Percentiles rank a stretch among this genome's conserved stretches.
phyloP scores from a whole-genome alignment of 1,140 invertebrate species.

The Acromyrmex echinatior region DNA sequence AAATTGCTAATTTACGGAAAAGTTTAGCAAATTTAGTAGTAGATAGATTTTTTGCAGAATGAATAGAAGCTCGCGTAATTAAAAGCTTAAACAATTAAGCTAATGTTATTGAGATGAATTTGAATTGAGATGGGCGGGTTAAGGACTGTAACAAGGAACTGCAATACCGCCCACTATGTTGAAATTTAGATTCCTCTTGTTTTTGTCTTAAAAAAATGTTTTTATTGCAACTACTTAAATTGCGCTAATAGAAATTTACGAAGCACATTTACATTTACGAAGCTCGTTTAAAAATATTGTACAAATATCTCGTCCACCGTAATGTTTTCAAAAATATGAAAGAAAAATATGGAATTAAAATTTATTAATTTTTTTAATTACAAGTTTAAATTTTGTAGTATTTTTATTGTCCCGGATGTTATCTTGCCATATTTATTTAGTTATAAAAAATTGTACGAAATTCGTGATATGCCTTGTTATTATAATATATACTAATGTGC shows the following conservation, averaged over 20 bases:
- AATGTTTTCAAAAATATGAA: not conserved
- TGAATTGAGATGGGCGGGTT: slow-evolving; percentile 75
- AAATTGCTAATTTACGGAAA: slow-evolving; percentile 10
- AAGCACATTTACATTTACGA: slow-evolving; percentile 14
- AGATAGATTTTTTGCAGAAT: slow-evolving; percentile 61
- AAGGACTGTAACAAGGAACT: slow-evolving; percentile 78
- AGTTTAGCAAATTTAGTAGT: slow-evolving; percentile 36
- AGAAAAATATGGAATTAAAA: not conserved
- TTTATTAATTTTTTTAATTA: slow-evolving; percentile 11
- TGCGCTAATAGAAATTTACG: slow-evolving; percentile 63
- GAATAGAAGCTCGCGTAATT: slow-evolving; percentile 78
- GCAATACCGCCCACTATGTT: slow-evolving; percentile 78
- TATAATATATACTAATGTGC: not conserved
- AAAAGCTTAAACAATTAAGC: slow-evolving; percentile 82
- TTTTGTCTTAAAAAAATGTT: slow-evolving; percentile 74
- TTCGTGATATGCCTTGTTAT: not conserved
- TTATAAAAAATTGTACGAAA: slow-evolving; percentile 31
- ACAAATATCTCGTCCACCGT: not conserved
- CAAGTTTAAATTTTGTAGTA: not conserved
- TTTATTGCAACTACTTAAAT: slow-evolving; percentile 75
- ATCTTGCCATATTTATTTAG: not conserved
- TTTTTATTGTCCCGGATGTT: not conserved
- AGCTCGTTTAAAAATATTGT: not conserved
- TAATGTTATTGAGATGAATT: slow-evolving; percentile 86
- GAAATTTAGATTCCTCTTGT: slow-evolving; percentile 73